Base-by-base conservation (phyloP, 2,888 invertebrate species). In the Drosophila borborema region DNA sequence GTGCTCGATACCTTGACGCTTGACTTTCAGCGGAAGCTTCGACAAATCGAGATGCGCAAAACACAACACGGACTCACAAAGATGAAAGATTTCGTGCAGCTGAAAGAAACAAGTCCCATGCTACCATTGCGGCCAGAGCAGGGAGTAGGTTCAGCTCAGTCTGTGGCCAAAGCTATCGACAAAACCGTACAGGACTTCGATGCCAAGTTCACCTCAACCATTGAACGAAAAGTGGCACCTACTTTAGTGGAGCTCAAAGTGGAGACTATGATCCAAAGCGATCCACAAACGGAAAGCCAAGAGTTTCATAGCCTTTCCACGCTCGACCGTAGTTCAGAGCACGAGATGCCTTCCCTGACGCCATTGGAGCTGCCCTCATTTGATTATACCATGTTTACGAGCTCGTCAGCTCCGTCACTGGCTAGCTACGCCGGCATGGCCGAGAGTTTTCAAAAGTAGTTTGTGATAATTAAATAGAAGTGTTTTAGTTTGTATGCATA, bases 301-400 rank as follows among this genome's bases (percentile, higher is more conserved):
- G 85, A 75, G 10, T 72, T 59, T 10, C 69, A 41, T 18, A 72
- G 53, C 2, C 58, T 59, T 5, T 23, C 48, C 2, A 31, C 49
- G 2, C 20, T 73, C 3, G 76, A 76, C 8, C 58, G 55, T 5
- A 72, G 74, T 49, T 74, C 64, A 0, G 83, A 83, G 23, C 60
- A 73, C 7, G 92, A 92, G 16, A 78, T 91, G 54, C 92, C 91
- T 1, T 86, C 86, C 1, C 60, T 93, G n/a, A 92, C 87, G 0
- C 93, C 93, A 0, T 71, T 93, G 34, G 93, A 93, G 63, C 46
- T 93, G 4, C 93, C 93, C 1, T 74, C 88, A 0, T 93, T 93
- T 43, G 93, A 92, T 64, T 90, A 91, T 8, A 81, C 74, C 14
- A 67, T 82, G 56, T 91, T 91, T 51, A 77, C 72, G 16, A 80